Conservation (phyloP, 2,888 invertebrate species). For the Ochropleura leucogaster region DNA sequence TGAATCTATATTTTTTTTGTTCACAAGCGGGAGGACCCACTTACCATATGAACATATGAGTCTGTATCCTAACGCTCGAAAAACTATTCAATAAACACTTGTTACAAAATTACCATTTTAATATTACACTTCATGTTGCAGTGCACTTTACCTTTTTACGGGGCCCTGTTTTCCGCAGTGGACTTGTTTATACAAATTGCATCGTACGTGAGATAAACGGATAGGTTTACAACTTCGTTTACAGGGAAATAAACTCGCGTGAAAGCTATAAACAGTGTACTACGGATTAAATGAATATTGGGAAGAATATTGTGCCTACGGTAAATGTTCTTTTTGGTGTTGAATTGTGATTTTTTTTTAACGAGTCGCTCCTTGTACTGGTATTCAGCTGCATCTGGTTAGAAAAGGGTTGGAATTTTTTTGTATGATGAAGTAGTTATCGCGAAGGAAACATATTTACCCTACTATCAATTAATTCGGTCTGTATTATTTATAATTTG, state of each 20-base stretch:
- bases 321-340: constrained; percentile 1
- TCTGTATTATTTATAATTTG: no score
- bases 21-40: not conserved
- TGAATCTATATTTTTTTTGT: not conserved
- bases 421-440: not conserved
- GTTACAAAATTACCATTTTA: not conserved
- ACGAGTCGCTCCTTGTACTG: not conserved
- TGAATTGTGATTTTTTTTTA: constrained; percentile 3
- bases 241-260: constrained; percentile 21
- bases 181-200: constrained; percentile 38
- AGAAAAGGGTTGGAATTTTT: not conserved
- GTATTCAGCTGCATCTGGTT: not conserved
- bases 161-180: constrained; percentile 7
- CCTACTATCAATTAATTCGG: not conserved
- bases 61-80: not conserved
- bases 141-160: constrained; percentile 13
- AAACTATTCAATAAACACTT: not conserved
- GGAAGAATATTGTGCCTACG: constrained; percentile 5
- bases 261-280: constrained; percentile 21
- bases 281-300: constrained; percentile 4
- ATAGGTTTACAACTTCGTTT: constrained; percentile 32
- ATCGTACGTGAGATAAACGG: constrained; percentile 19
- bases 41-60: not conserved
- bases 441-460: no score
- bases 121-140: not conserved